Percentiles rank a stretch among this genome's conserved stretches.
Conservation (phyloP, 2,888 invertebrate genomes). For the Chrysomela aeneicollis region DNA sequence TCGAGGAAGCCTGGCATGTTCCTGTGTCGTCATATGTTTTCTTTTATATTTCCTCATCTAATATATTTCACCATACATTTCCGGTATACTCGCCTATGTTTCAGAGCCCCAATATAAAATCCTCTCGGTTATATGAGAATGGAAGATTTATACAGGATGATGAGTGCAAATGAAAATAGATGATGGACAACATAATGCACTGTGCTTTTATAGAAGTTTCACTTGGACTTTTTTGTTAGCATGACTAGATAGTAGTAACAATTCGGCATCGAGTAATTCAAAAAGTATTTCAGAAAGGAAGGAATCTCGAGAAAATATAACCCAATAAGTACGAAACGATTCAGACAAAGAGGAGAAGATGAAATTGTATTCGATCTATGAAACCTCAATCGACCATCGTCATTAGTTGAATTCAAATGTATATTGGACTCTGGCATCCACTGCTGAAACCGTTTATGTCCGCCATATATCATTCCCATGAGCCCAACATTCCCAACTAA, state of each 20-base stretch:
- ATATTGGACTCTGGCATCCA: not conserved
- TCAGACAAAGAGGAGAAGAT: too few relatives aligned
- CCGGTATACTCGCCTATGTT: not conserved
- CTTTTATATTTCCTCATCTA: constrained; percentile 17
- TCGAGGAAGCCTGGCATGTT: not conserved
- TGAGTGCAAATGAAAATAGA: not conserved
- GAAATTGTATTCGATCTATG: too few relatives aligned
- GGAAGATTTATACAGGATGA: not conserved
- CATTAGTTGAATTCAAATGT: not conserved
- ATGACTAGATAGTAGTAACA: too few relatives aligned
- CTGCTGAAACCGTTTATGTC: not conserved
- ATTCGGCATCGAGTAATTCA: too few relatives aligned
- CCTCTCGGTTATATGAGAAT: not conserved
- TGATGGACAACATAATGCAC: not conserved
- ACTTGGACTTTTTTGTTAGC: too few relatives aligned
- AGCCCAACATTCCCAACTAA: not conserved
- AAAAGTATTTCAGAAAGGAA: too few relatives aligned
- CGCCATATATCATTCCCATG: not conserved
- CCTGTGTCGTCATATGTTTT: constrained; percentile 11
- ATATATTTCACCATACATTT: constrained; percentile 6
- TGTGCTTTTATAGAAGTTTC: too few relatives aligned
- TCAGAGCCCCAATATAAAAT: not conserved
- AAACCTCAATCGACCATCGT: too few relatives aligned
- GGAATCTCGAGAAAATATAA: too few relatives aligned
- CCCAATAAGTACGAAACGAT: too few relatives aligned